These are phyloP conservation scores for Drosophila kambysellisi DNA, from an alignment of 2,888 invertebrate species.

Conservation along the genomic window DNA sequence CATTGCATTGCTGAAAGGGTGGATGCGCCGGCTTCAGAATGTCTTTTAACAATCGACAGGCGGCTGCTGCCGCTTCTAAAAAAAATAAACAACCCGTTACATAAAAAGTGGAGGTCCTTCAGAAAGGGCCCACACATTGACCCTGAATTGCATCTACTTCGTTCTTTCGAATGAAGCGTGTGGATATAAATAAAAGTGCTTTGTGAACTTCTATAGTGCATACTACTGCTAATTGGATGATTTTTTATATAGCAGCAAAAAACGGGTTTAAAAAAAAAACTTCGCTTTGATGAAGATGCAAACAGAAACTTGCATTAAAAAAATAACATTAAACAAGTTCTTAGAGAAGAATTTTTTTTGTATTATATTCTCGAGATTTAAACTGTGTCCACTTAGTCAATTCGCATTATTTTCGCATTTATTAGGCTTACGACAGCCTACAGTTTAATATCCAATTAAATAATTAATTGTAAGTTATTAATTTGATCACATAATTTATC, in stretches of 20 bases:
- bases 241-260: background rate
- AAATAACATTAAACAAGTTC: background rate
- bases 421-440: background rate
- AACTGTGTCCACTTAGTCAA: background rate
- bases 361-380: background rate
- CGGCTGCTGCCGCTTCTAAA: slow-evolving; percentile 7
- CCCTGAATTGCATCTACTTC: background rate
- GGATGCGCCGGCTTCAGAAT: background rate
- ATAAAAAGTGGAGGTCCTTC: slow-evolving; percentile 16
- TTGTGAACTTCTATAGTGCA: background rate
- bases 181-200: background rate
- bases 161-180: background rate
- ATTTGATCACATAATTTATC: background rate
- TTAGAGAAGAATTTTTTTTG: background rate
- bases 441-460: background rate
- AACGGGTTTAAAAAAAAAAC: background rate
- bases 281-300: background rate
- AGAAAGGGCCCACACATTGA: slow-evolving; percentile 5
- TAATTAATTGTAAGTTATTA: background rate
- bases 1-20: slow-evolving; percentile 14
- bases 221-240: slow-evolving; percentile 37
- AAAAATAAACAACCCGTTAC: background rate
- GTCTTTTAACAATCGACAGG: slow-evolving; percentile 12
- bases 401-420: background rate
- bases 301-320: background rate